Base-by-base conservation (phyloP, 2,113 vertebrate species). In the Leptodactylus fuscus region DNA sequence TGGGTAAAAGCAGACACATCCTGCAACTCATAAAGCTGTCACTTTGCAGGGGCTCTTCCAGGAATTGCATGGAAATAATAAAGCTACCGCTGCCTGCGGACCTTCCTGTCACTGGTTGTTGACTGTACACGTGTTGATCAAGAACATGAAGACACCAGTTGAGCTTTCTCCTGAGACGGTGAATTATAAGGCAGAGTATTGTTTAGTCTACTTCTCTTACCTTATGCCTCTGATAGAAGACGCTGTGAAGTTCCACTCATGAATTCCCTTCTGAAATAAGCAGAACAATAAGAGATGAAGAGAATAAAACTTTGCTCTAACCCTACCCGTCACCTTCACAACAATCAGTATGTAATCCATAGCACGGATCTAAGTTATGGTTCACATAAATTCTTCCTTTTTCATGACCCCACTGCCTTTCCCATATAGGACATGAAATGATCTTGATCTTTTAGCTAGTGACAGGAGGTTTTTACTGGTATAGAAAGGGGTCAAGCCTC, bases 221-320 rank as follows among this genome's bases (percentile, higher is more conserved):
- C 97, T 99, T 90, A 99, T 96, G 91, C 97, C 97, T 90, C 95
- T 97, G 88, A 99, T 96, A 86, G 97, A 97, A 87, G 93, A 93
- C 24, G 96, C 93, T 60, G 94, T 95, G 90, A 99, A 99, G 93
- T 97, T 98, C 97, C 98, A 99, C 88, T 98, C 96, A 0, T 97
- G 95, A 87, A 97, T 97, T 79, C 96, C 95, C 89, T 96, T 97
- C 97, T 98, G 93, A 81, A 90, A 91, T 67, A 90, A 83, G 10
- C 32, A 69, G 6, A 22, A 38, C 0, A 20, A 34, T 8, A 69
- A 15, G 2, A 67, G 27, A 8, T 2, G 2, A 22, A 20, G 24
- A 38, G 0, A 20, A 20, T 51, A 51, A 51, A 51, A 51, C 46
- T 12, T 48, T 12, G 13, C 41, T 41, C 9, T 5, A 6, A 9